phyloP scores from a whole-genome alignment of 2,888 invertebrate species.

The Brachynemurus nebulosus region DNA sequence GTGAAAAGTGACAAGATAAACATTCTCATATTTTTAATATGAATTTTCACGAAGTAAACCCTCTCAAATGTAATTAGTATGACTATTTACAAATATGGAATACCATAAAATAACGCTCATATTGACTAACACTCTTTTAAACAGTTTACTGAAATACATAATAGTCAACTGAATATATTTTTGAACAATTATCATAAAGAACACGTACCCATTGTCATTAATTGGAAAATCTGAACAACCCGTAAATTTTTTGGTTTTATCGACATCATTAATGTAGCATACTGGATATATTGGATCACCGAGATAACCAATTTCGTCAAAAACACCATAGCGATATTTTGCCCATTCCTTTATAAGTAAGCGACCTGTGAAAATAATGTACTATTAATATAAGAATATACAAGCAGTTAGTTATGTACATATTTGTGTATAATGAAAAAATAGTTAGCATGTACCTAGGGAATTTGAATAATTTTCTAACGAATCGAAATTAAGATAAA shows the following conservation, averaged over 20 bases:
- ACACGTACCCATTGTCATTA: constrained; percentile 33
- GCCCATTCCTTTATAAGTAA: constrained; percentile 46
- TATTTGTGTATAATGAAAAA: constrained; percentile 1
- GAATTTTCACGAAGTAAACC: too few relatives aligned
- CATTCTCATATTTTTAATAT: too few relatives aligned
- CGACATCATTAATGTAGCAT: constrained; percentile 34
- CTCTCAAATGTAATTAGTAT: too few relatives aligned
- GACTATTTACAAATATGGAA: too few relatives aligned
- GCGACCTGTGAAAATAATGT: constrained; percentile 24
- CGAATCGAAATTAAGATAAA: constrained; percentile 35
- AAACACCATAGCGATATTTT: constrained; percentile 52
- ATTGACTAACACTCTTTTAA: too few relatives aligned
- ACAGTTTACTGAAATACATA: too few relatives aligned
- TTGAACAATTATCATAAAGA: too few relatives aligned
- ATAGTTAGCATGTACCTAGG: neutral
- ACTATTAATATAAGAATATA: too few relatives aligned
- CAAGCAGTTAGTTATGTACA: too few relatives aligned
- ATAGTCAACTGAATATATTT: too few relatives aligned
- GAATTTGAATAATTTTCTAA: constrained; percentile 19
- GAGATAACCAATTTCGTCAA: constrained; percentile 47
- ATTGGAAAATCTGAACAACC: constrained; percentile 39
- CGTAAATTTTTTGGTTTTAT: constrained; percentile 31
- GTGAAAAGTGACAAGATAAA: too few relatives aligned
- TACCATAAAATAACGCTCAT: too few relatives aligned
- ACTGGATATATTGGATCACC: constrained; percentile 43